phyloP scores from a whole-genome alignment of 2,888 invertebrate species.

The Chloromyia formosa region DNA sequence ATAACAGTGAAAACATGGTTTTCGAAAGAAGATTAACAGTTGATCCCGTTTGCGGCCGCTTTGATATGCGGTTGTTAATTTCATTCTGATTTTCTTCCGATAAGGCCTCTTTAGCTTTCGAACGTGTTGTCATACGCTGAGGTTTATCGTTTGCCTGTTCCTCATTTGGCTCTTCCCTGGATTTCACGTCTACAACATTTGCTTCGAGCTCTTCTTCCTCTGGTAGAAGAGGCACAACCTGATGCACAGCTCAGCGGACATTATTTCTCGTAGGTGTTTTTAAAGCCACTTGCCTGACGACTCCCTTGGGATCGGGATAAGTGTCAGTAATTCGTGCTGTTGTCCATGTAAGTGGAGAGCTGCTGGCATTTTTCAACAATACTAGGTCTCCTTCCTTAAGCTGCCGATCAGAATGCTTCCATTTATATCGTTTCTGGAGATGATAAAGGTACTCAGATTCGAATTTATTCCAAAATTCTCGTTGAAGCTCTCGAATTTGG shows the following conservation, averaged over 20 bases:
- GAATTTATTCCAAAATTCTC: not conserved
- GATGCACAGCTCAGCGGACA: not conserved
- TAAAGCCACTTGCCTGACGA: not conserved
- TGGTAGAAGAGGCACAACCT: not conserved
- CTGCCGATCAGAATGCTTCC: not conserved
- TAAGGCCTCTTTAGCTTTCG: no score
- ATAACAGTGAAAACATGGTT: no score
- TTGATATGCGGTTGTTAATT: no score
- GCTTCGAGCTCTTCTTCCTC: slow-evolving; percentile 2
- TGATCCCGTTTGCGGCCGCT: no score
- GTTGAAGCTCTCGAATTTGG: not conserved
- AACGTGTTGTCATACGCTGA: no score
- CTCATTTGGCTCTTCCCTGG: not conserved
- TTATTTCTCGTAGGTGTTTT: not conserved
- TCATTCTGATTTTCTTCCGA: no score
- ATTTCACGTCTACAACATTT: not conserved
- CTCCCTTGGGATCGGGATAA: not conserved
- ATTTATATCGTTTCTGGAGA: not conserved
- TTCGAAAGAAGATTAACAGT: no score
- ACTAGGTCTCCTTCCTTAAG: slow-evolving; percentile 1
- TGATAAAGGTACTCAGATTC: not conserved
- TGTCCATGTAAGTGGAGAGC: not conserved
- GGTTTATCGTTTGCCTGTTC: no score
- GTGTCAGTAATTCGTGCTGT: not conserved
- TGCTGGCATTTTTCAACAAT: not conserved